Evolutionary conservation across 2,113 vertebrate species (phyloP), one percentile per base, ranked within the genome.

Genomic region (Chauna torquata): DNA sequence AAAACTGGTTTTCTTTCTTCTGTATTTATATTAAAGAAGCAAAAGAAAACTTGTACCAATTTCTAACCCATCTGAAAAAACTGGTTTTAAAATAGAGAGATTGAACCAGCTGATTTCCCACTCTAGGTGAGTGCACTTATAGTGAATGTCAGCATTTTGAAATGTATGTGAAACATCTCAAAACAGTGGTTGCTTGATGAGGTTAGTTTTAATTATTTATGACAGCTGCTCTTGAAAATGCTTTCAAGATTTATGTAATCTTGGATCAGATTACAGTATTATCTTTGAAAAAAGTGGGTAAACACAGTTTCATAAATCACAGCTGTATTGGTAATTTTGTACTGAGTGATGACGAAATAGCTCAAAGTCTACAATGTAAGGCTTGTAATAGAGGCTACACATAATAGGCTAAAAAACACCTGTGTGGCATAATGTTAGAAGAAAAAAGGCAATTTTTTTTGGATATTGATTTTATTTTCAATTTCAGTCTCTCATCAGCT

Each of bases 191-290:
- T 2, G 16, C 82, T 77, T 86, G 86, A 88, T 93, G 94, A 90
- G 81, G 50, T 72, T 88, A 62, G 40, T 44, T 86, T 94, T 97
- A 96, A 95, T 97, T 95, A 94, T 96, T 97, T 91, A 95, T 85
- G 82, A 44, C 55, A 92, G 62, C 58, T 3, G 3, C 49, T 95
- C 84, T 91, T 90, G 75, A 85, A 93, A 91, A 57, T 85, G 45
- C 78, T 88, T 11, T 65, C 28, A 70, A 88, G 82, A 61, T 88
- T 91, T 69, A 90, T 58, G 62, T 76, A 64, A 85, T 40, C 72
- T 86, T 86, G 85, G 20, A 55, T 92, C 55, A 81, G 86, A 54
- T 45, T 66, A 22, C 88, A 64, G 68, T n/a, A 71, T 92, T 92
- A 58, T 81, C 93, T 93, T 90, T 92, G 68, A 47, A 61, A 81